Percentiles rank a stretch among this genome's conserved stretches.
These are phyloP conservation scores for Galeruca laticollis DNA, from an alignment of 2,888 invertebrate species.

Conservation along the genomic window DNA sequence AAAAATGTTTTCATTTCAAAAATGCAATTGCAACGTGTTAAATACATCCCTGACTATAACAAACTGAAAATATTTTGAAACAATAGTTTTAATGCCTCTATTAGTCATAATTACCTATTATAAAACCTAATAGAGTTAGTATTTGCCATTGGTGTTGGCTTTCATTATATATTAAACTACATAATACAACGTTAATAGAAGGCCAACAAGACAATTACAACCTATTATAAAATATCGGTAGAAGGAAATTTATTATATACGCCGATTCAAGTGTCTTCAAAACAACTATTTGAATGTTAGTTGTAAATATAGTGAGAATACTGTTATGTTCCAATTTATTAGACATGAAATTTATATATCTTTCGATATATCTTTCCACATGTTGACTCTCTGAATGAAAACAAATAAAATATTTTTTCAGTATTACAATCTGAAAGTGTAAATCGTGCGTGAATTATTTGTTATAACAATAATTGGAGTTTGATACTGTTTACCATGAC, in stretches of 20 bases:
- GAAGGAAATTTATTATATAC: background rate
- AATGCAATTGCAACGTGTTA: no score
- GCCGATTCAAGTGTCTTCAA: background rate
- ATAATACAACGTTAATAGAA: background rate
- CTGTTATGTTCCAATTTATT: slow-evolving; percentile 7
- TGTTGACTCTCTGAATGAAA: background rate
- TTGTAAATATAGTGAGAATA: slow-evolving; percentile 4
- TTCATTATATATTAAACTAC: background rate
- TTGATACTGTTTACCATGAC: no score
- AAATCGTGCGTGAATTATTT: background rate
- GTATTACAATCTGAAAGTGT: background rate
- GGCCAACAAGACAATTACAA: slow-evolving; percentile 1
- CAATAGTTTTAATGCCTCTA: background rate
- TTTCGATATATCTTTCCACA: slow-evolving; percentile 1
- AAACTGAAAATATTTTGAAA: background rate
- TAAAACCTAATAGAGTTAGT: background rate
- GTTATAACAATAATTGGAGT: no score
- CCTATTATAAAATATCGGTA: background rate
- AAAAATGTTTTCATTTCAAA: no score
- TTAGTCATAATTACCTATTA: slow-evolving; percentile 6
- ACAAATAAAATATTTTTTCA: background rate
- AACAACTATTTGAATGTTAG: background rate
- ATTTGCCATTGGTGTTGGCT: background rate
- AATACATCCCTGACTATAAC: no score
- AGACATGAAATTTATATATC: slow-evolving; percentile 4